Evolutionary conservation across 2,113 vertebrate genomes (phyloP), one percentile per base, ranked within the genome.

Genomic region (Grantiella picta): DNA sequence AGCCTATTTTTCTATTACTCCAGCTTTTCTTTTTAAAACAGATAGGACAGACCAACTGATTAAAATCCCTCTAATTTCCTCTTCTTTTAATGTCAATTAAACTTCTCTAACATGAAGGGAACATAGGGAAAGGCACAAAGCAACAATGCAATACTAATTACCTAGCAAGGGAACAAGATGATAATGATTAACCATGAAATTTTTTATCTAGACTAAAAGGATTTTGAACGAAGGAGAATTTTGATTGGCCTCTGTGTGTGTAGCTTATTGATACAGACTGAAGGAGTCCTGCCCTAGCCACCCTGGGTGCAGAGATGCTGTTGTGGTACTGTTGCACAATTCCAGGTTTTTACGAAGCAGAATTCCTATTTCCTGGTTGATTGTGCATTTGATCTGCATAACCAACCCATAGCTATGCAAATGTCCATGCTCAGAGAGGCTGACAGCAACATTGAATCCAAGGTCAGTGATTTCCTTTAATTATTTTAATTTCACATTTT

Each of bases 141-240:
- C 94, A 96, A 96, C 90, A 96, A 95, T 94, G 95, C 96, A 96
- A 94, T 95, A 89, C 91, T 96, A 97, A 97, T 97, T 97, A 97
- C 96, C 94, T 92, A 97, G 91, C 92, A 77, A 92, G 89, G 89
- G 95, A 97, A 97, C 95, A 96, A 94, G 96, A 96, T 97, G 82
- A 96, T 97, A 92, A 94, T 94, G 93, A 97, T 92, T 97, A 96
- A 92, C 90, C 82, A 59, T 94, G 90, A 95, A 90, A 83, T 90
- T 89, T 89, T 96, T 96, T 86, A 94, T 95, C 96, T 90, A 65
- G 44, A 94, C 83, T 78, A 89, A 83, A 95, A 92, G 60, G 50
- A 86, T 89, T 92, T 83, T 70, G 54, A 96, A 94, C 0, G 19
- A 82, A 90, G 63, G 36, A 86, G 71, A 77, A 64, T 82, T 93